Evolutionary conservation across 2,113 vertebrate genomes (phyloP).

Genomic region (Notechis scutatus): DNA sequence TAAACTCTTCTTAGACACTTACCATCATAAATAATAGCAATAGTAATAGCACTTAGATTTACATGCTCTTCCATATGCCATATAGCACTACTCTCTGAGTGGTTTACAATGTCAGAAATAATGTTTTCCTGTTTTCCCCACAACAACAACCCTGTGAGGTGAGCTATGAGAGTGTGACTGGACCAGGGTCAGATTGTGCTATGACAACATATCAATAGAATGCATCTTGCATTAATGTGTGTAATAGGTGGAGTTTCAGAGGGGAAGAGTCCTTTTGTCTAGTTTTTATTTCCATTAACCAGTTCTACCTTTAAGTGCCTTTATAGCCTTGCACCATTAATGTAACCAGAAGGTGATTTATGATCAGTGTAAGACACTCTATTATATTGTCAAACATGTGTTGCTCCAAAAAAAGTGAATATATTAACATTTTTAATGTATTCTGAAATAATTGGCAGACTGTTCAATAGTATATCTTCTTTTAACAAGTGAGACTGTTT

Average conservation of each 20-base stretch:
- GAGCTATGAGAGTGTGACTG: not conserved
- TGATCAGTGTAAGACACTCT: not conserved
- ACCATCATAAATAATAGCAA: not conserved
- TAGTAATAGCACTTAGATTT: not conserved
- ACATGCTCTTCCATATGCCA: not conserved
- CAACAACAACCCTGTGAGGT: not conserved
- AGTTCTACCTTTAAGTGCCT: not conserved
- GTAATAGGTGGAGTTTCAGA: not conserved
- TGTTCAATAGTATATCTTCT: not conserved
- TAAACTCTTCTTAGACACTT: not conserved
- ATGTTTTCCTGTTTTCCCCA: not conserved
- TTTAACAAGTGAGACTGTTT: slow-evolving; percentile 4
- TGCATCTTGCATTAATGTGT: not conserved
- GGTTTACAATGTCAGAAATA: not conserved
- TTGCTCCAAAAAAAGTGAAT: not conserved
- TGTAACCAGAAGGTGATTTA: not conserved
- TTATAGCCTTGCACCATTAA: not conserved
- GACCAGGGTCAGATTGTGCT: not conserved
- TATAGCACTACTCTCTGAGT: not conserved
- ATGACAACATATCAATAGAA: not conserved
- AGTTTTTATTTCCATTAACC: not conserved
- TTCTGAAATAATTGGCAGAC: not conserved
- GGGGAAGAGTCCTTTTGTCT: not conserved
- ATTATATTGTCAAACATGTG: not conserved
- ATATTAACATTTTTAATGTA: not conserved